These are phyloP conservation scores for Gallinago stenura DNA, from an alignment of 2,797 vertebrate species.

Conservation along the genomic window DNA sequence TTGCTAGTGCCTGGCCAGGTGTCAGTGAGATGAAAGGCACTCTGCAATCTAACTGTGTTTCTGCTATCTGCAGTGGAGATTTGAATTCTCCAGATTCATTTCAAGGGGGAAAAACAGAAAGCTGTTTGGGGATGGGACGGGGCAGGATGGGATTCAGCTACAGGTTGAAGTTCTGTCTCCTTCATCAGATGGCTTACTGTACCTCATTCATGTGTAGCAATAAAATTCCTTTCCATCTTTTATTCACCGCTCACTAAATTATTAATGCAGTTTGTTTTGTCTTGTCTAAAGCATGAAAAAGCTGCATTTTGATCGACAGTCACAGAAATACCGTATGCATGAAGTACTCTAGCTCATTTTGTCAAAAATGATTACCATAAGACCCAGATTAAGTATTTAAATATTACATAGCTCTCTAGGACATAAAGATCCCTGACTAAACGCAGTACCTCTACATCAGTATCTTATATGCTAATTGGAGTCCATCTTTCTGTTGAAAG, in stretches of 20 bases:
- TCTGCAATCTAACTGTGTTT: not conserved
- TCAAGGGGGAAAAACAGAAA: fast-evolving
- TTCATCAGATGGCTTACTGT: not conserved
- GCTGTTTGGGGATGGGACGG: not conserved
- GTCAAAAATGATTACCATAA: not conserved
- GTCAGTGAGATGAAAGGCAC: fast-evolving
- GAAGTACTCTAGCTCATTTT: not conserved
- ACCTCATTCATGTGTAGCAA: not conserved
- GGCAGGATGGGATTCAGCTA: not conserved
- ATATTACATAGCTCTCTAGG: not conserved
- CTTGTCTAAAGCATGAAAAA: not conserved
- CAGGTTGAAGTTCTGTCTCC: not conserved
- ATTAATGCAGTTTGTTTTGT: not conserved
- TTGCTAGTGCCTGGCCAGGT: not conserved
- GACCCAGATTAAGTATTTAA: not conserved
- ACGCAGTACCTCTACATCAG: not conserved
- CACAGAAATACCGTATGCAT: not conserved
- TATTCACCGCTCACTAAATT: not conserved
- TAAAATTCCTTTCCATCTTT: not conserved
- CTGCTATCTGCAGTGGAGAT: not conserved
- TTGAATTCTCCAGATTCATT: not conserved
- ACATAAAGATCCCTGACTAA: not conserved
- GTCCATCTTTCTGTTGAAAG: not conserved
- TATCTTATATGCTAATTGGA: not conserved
- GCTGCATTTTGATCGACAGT: not conserved